These are phyloP conservation scores for Noctilio leporinus DNA, from an alignment of 2,113 vertebrate genomes.

Conservation along the genomic window DNA sequence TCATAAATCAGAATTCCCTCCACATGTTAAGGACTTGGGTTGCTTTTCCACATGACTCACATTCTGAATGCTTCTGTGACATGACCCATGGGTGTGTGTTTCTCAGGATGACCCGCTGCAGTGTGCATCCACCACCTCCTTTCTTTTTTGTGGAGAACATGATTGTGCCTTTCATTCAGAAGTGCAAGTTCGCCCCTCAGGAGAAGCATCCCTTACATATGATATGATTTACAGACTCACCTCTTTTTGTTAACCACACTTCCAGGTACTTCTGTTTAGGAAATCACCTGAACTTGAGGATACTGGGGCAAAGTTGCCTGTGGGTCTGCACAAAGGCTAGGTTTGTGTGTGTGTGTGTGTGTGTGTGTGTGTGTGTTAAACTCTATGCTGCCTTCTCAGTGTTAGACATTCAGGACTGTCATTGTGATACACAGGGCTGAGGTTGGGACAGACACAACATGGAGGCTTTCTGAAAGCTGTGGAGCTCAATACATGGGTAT, in stretches of 20 bases:
- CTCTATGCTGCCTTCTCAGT: rapidly evolving
- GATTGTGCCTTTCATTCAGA: rapidly evolving
- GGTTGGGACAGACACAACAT: rapidly evolving
- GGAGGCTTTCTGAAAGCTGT: background rate
- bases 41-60: rapidly evolving
- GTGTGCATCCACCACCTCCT: rapidly evolving
- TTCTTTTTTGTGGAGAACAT: too few species aligned
- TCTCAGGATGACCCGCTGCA: too few species aligned
- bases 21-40: rapidly evolving
- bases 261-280: background rate
- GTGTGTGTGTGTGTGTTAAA: rapidly evolving
- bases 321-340: rapidly evolving
- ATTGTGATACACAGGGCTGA: rapidly evolving
- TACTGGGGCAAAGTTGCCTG: rapidly evolving
- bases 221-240: rapidly evolving
- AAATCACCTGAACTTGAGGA: background rate
- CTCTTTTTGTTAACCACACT: background rate
- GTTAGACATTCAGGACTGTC: background rate
- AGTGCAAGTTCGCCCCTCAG: rapidly evolving
- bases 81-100: rapidly evolving
- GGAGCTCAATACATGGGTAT: rapidly evolving
- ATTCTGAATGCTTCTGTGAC: rapidly evolving
- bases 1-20: background rate
- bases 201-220: rapidly evolving
- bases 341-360: rapidly evolving